Conservation (phyloP, 2,113 vertebrate species). For the Ictidomys tridecemlineatus region DNA sequence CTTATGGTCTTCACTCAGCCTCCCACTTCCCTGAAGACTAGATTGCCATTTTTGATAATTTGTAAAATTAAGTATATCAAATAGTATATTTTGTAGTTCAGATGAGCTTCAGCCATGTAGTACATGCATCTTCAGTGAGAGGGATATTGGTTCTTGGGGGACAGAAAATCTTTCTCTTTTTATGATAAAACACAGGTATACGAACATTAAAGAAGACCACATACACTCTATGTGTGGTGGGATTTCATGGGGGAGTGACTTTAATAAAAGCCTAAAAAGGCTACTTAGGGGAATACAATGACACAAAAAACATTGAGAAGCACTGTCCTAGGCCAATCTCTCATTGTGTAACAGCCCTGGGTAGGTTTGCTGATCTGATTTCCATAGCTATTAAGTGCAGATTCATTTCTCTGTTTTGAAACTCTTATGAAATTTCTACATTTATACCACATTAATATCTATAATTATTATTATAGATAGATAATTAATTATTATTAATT, state of each 20-base stretch:
- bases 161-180: neutral
- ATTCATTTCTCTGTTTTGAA: neutral
- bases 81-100: conserved; percentile 19
- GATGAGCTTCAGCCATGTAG: neutral
- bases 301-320: neutral
- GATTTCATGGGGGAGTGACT: neutral
- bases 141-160: neutral
- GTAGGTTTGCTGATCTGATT: neutral
- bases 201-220: neutral
- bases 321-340: neutral
- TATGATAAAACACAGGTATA: neutral
- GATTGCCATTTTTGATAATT: neutral
- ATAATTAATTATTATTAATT: no score
- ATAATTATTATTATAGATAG: no score
- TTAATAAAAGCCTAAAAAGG: neutral
- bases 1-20: neutral
- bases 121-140: neutral
- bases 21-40: neutral
- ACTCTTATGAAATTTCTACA: neutral
- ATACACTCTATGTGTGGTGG: neutral
- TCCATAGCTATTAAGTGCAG: neutral
- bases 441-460: neutral
- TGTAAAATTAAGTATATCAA: conserved; percentile 42
- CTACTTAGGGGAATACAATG: neutral
- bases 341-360: neutral